Evolutionary conservation across 2,113 vertebrate species (phyloP), one percentile per base, ranked within the genome.

Genomic region (Aptenodytes forsteri): DNA sequence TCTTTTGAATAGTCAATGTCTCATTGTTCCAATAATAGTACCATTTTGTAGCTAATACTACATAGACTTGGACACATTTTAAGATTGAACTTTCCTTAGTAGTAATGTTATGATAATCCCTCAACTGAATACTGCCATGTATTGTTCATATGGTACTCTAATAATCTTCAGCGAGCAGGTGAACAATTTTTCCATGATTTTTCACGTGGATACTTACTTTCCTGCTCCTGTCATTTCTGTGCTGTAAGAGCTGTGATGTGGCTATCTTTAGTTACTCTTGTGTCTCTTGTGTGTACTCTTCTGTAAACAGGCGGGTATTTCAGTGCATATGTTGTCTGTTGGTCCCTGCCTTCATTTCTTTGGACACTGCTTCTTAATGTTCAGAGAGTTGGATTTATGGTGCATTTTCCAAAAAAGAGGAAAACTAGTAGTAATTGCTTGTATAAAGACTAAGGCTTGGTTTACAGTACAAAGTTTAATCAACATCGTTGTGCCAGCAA

Each of bases 331-430:
- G 25, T 83, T 96, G 44, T 93, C 73, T 96, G 30, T 80, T 82
- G 30, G 62, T 95, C 66, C 59, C 59, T 91, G 38, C 78, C 87
- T 91, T 90, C 87, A 67, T 97, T 91, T 81, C 79, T 89, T 90
- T 89, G 67, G 47, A 64, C 67, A 95, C 97, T 97, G 96, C 97
- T 97, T 96, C 96, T 97, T 96, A 80, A 94, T 91, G 9, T 81
- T 94, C 70, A 93, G 96, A 96, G 97, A 91, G 84, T 90, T 96
- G 93, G 96, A 97, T 90, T 97, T 97, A 97, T 96, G 96, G 95
- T 96, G 54, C 26, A 9, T 76, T 95, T 91, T 87, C 46, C 54
- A 29, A 22, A 77, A 93, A 87, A 1, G 58, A 83, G 12, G 19
- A 71, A 75, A 73, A 42, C 34, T 80, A 7, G 61, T 46, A 50